phyloP scores from a whole-genome alignment of 2,888 invertebrate species.

The Drosophila melanocephala region DNA sequence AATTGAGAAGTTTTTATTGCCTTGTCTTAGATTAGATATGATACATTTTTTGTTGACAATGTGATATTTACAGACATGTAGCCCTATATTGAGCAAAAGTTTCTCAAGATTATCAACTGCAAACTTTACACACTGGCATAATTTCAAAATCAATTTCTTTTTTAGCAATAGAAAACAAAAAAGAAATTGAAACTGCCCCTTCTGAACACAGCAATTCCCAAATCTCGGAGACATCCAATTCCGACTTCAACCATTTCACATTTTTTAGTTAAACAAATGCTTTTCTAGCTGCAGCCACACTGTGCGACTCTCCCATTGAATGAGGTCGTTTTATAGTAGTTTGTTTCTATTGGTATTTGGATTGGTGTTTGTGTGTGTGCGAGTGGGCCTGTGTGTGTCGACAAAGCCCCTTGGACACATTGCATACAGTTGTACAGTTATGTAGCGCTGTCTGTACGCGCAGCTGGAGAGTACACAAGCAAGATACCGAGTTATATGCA shows the following conservation, averaged over 20 bases:
- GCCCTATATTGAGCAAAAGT: not conserved
- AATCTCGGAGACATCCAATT: not conserved
- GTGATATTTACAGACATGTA: not conserved
- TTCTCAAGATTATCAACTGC: not conserved
- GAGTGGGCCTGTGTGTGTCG: not conserved
- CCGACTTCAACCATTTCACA: not conserved
- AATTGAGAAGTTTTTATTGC: not conserved
- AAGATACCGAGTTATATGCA: constrained; percentile 42
- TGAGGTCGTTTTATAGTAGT: constrained; percentile 11
- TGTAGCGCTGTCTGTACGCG: constrained; percentile 23
- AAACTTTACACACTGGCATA: not conserved
- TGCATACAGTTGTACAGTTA: constrained; percentile 29
- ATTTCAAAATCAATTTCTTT: not conserved
- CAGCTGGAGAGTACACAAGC: constrained; percentile 20
- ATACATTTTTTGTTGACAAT: not conserved
- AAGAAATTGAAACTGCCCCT: not conserved
- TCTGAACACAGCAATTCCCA: not conserved
- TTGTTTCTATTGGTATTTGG: constrained; percentile 32
- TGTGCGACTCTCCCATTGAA: constrained; percentile 16
- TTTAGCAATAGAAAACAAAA: not conserved
- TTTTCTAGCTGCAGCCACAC: constrained; percentile 1
- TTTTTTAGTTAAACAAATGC: not conserved
- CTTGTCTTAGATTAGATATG: not conserved
- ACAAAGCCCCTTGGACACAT: constrained; percentile 43
- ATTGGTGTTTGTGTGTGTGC: constrained; percentile 13